Evolutionary conservation across 1,140 invertebrate genomes (phyloP), one percentile per base, ranked within the genome.

Genomic region (Hylyphantes graminicola): DNA sequence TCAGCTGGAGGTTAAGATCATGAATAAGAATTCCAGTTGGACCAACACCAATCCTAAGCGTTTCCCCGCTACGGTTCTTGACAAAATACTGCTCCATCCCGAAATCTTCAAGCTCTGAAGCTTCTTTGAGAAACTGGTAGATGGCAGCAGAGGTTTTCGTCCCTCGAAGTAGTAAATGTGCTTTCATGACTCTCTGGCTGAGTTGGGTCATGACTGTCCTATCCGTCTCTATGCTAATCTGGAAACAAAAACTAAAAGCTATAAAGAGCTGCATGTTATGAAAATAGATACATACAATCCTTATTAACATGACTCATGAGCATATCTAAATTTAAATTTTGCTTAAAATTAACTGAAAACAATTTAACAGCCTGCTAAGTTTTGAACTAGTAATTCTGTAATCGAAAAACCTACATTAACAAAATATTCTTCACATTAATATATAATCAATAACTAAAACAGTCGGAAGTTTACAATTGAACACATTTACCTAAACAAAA

Each of bases 1-100:
- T 86, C 6, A 87, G 48, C 10, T 86, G 86, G 12, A 85, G 87
- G 54, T 88, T 86, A 7, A 83, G 51, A 81, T 89, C 86, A 88
- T 94, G 93, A 15, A 96, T 92, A 68, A 93, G 93, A 79, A 96
- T 93, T 79, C 95, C 95, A 87, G 94, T 93, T 0, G 95, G 94
- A 4, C 95, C 94, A 13, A 97, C 95, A 7, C 94, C 94, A 61
- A 95, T 90, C 84, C 89, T 88, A 11, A 88, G 86, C 12, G 84
- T 74, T n/a, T 88, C 87, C 7, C 86, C 87, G 54, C 77, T 68
- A 10, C 64, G 55, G 17, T 87, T 86, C 87, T 94, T 94, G 77
- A 93, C 93, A 87, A 93, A 93, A 89, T 96, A 96, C 85, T 94
- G 90, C 89, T 96, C 95, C 89, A 95, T 94, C 0, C 95, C 96